phyloP scores from a whole-genome alignment of 2,797 vertebrate species.

The Anniella stebbinsi region DNA sequence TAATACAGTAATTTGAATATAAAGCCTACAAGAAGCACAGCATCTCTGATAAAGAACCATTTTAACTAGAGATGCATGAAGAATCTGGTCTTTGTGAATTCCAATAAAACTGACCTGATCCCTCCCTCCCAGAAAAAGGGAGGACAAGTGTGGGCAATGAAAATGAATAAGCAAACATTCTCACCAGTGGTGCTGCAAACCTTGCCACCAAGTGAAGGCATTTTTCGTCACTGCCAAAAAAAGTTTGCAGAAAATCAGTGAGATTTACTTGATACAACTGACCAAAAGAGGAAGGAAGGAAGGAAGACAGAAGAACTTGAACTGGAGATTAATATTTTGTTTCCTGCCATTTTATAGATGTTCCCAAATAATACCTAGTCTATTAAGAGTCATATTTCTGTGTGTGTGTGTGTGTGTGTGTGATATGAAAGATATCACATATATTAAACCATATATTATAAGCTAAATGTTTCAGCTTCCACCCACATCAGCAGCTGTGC shows the following conservation, averaged over 20 bases:
- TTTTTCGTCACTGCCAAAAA: neutral
- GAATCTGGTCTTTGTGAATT: neutral
- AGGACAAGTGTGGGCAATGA: neutral
- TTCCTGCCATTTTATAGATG: neutral
- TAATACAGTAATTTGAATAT: neutral
- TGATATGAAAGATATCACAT: no score
- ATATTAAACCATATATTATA: no score
- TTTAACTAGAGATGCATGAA: neutral
- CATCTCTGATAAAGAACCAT: neutral
- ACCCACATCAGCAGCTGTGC: no score
- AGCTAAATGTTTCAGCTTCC: no score
- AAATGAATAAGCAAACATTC: neutral
- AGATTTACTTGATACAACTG: neutral
- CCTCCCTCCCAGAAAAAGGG: neutral
- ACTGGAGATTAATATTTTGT: neutral
- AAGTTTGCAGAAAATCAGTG: neutral
- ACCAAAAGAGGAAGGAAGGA: no score
- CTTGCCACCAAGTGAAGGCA: neutral
- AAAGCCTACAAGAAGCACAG: neutral
- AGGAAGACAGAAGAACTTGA: neutral
- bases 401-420: no score
- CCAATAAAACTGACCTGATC: neutral
- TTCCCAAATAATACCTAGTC: neutral
- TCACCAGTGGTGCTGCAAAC: neutral
- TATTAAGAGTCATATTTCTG: conserved; percentile 21